Conservation (phyloP, 2,113 vertebrate species). For the Mola mola region DNA sequence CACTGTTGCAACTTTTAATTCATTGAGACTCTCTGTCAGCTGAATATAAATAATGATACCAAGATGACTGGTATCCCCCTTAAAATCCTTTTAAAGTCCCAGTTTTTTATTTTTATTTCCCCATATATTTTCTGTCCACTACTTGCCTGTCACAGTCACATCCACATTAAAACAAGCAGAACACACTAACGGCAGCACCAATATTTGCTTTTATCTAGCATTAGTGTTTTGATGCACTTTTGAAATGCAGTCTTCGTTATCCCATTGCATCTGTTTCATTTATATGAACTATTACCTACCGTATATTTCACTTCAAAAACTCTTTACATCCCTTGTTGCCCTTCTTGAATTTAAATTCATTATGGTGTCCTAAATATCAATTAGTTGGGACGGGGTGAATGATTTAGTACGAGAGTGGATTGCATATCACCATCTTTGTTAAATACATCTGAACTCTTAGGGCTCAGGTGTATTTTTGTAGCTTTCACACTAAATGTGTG, state of each 20-base stretch:
- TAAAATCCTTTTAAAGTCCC: too few species aligned
- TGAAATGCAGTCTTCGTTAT: conserved; percentile 17
- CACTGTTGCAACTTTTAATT: background rate
- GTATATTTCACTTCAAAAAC: conserved; percentile 4
- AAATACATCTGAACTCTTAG: conserved; percentile 20
- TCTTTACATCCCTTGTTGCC: conserved; percentile 3
- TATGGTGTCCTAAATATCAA: conserved; percentile 50
- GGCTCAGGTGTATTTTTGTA: conserved; percentile 29
- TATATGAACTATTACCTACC: background rate
- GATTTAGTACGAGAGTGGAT: conserved; percentile 38
- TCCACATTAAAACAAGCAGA: too few species aligned
- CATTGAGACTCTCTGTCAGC: background rate
- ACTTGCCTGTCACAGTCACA: background rate
- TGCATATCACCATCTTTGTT: conserved; percentile 32
- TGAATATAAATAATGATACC: background rate
- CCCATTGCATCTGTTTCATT: conserved; percentile 17
- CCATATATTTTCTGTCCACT: too few species aligned
- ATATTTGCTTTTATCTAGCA: too few species aligned
- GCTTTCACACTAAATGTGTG: conserved; percentile 37
- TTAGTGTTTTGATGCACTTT: conserved; percentile 13
- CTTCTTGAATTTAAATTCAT: conserved; percentile 21
- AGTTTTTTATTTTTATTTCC: too few species aligned
- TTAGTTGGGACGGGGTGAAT: conserved; percentile 69
- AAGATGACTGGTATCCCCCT: too few species aligned
- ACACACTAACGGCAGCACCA: too few species aligned